Evolutionary conservation across 2,113 vertebrate species (phyloP).

Genomic region (Seriola quinqueradiata): DNA sequence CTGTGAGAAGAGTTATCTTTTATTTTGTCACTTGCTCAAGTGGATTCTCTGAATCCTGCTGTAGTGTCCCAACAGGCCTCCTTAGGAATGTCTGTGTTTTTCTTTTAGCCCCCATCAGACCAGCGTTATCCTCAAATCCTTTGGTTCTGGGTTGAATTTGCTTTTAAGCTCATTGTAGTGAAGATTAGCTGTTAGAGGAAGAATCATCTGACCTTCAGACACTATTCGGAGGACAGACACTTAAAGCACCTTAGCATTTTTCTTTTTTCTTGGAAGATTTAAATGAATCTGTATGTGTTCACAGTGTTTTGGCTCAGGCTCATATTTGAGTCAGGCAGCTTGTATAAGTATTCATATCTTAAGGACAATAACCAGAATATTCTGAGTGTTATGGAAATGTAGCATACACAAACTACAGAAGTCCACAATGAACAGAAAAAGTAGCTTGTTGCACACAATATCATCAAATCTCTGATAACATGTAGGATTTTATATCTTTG

Average conservation of each 20-base stretch:
- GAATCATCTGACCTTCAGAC: slow-evolving; percentile 1
- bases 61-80: slow-evolving; percentile 44
- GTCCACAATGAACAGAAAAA: neutral
- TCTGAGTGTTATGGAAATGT: neutral
- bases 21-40: neutral
- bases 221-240: slow-evolving; percentile 5
- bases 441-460: neutral
- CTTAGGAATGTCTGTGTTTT: slow-evolving; percentile 59
- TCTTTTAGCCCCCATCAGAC: slow-evolving; percentile 46
- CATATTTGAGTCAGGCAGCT: neutral
- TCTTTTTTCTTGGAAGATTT: neutral
- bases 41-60: slow-evolving; percentile 3
- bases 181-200: slow-evolving; percentile 43
- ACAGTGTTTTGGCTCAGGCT: neutral
- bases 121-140: slow-evolving; percentile 34
- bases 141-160: slow-evolving; percentile 29
- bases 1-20: neutral
- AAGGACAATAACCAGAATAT: neutral
- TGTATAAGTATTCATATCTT: neutral
- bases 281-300: neutral
- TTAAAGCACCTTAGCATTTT: neutral
- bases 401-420: neutral
- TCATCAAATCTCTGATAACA: too few relatives aligned
- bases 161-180: slow-evolving; percentile 46
- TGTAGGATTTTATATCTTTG: too few relatives aligned